A percentile compares a stretch with the other conserved stretches of the same genome.
Conservation (phyloP, 2,888 invertebrate species). For the Ramazzottius varieornatus region DNA sequence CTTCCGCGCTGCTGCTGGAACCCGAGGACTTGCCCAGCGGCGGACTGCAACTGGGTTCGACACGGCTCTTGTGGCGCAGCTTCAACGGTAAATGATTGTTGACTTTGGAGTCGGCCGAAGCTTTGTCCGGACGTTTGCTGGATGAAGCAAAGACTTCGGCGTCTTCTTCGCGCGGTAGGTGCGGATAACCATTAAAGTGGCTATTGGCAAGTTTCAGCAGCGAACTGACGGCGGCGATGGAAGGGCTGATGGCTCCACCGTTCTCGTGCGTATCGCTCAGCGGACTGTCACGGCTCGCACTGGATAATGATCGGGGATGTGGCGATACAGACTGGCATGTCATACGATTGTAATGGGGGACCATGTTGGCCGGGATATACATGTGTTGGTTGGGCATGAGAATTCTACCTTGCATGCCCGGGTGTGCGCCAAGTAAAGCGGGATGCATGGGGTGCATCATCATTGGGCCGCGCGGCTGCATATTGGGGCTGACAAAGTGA, state of each 20-base stretch:
- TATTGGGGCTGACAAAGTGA: neutral
- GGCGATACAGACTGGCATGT: neutral
- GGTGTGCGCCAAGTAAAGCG: neutral
- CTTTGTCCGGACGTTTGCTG: neutral
- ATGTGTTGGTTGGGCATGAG: neutral
- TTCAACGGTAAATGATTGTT: constrained; percentile 41
- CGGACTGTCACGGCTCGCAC: neutral
- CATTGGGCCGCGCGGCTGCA: neutral
- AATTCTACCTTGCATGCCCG: neutral
- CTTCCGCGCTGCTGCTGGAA: constrained; percentile 49
- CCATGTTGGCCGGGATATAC: neutral
- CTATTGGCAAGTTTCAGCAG: neutral
- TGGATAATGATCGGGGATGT: neutral
- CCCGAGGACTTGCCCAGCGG: constrained; percentile 31
- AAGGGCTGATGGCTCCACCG: neutral
- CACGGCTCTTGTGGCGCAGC: constrained; percentile 62
- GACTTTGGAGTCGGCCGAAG: neutral
- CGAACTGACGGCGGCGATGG: constrained; percentile 2
- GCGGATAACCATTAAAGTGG: neutral
- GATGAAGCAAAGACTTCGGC: neutral
- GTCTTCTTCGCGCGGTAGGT: neutral
- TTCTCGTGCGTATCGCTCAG: neutral
- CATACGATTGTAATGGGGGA: neutral
- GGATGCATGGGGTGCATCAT: neutral
- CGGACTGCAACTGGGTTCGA: constrained; percentile 31